phyloP scores from a whole-genome alignment of 2,113 vertebrate species.

The Sander vitreus region DNA sequence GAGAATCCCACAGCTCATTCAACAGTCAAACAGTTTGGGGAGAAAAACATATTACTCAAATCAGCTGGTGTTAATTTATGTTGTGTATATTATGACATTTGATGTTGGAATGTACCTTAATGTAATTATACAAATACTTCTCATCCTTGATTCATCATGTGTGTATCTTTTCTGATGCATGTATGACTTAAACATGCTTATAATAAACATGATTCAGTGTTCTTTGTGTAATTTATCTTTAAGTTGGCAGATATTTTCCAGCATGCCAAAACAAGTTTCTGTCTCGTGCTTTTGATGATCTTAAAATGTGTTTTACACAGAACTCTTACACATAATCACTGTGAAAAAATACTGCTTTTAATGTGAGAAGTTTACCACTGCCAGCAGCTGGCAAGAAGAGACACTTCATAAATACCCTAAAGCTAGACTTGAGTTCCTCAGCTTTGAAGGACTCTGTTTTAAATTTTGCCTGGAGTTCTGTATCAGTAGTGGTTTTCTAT shows the following conservation, averaged over 20 bases:
- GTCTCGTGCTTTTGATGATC: constrained; percentile 14
- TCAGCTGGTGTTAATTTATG: not conserved
- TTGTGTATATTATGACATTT: too few relatives aligned
- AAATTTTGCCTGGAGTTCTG: constrained; percentile 38
- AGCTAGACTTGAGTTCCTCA: constrained; percentile 41
- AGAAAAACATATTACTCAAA: not conserved
- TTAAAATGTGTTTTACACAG: constrained; percentile 5
- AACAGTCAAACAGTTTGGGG: not conserved
- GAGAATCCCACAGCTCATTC: not conserved
- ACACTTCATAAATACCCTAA: constrained; percentile 33
- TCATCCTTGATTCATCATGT: not conserved
- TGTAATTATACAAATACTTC: not conserved
- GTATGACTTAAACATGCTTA: not conserved
- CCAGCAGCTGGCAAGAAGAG: constrained; percentile 23
- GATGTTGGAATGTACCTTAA: not conserved
- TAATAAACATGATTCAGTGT: not conserved
- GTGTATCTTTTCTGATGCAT: not conserved
- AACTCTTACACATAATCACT: constrained; percentile 11
- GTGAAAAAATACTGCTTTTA: not conserved
- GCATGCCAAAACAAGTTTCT: not conserved
- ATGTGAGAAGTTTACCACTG: constrained; percentile 22
- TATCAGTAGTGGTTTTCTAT: constrained; percentile 13
- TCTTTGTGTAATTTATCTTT: not conserved
- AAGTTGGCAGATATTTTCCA: not conserved
- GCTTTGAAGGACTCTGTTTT: constrained; percentile 51